phyloP scores from a whole-genome alignment of 2,797 vertebrate species.

The Hoplostethus atlanticus region DNA sequence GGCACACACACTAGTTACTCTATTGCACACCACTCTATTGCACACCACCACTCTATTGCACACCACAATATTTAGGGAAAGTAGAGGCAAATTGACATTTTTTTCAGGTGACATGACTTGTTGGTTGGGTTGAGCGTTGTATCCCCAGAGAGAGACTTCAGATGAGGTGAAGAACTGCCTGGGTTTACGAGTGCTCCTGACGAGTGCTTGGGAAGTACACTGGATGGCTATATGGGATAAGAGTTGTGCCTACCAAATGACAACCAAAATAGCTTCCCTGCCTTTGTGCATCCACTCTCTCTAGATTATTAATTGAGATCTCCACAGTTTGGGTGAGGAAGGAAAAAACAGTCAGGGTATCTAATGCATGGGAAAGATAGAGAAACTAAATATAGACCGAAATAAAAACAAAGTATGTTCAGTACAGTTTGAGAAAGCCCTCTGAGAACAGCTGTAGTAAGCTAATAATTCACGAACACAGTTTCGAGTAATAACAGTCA shows the following conservation, averaged over 20 bases:
- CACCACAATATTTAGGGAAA: conserved; percentile 42
- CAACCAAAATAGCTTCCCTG: conserved; percentile 3
- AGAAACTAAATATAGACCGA: conserved; percentile 61
- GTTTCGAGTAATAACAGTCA: conserved; percentile 57
- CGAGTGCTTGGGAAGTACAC: conserved; percentile 35
- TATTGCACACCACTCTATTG: not conserved
- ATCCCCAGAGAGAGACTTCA: conserved; percentile 44
- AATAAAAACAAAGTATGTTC: conserved; percentile 64
- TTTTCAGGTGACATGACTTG: conserved; percentile 50
- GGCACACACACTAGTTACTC: not conserved
- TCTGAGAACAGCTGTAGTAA: conserved; percentile 45
- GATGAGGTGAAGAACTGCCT: conserved; percentile 53
- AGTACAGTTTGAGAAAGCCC: conserved; percentile 59
- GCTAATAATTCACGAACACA: conserved; percentile 47
- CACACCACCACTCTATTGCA: not conserved
- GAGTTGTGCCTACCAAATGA: not conserved
- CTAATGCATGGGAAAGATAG: conserved; percentile 26
- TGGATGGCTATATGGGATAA: conserved; percentile 9
- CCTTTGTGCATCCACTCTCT: conserved; percentile 21
- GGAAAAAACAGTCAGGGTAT: conserved; percentile 41
- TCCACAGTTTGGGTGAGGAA: conserved; percentile 14
- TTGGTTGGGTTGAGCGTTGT: conserved; percentile 66
- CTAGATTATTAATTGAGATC: conserved; percentile 56
- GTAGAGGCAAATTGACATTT: conserved; percentile 38
- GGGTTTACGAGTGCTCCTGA: conserved; percentile 37